Conservation (phyloP, 2,888 invertebrate species). For the Boloria selene region DNA sequence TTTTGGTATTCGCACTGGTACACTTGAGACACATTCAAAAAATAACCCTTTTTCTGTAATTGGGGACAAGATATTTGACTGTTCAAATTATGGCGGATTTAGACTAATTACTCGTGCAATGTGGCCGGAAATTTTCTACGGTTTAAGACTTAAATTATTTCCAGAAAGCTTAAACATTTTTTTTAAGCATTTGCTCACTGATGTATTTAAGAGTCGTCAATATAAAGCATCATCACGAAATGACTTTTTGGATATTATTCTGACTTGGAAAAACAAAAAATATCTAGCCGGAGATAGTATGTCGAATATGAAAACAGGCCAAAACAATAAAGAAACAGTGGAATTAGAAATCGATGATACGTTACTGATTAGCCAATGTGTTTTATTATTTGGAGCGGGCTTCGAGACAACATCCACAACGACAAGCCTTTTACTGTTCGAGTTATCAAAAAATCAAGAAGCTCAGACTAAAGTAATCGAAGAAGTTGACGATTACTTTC, state of each 20-base stretch:
- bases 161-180: slow-evolving; percentile 46
- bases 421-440: slow-evolving; percentile 48
- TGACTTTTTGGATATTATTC: slow-evolving; percentile 58
- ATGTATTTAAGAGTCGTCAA: slow-evolving; percentile 49
- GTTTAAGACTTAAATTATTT: slow-evolving; percentile 48
- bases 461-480: slow-evolving; percentile 45
- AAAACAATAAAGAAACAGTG: not conserved
- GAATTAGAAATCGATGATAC: slow-evolving; percentile 57
- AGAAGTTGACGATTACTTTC: slow-evolving; percentile 52
- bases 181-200: slow-evolving; percentile 48
- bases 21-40: slow-evolving; percentile 45
- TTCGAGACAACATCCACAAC: slow-evolving; percentile 56
- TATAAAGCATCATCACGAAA: slow-evolving; percentile 50
- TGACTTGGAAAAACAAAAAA: slow-evolving; percentile 50
- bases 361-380: slow-evolving; percentile 76
- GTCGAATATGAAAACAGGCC: slow-evolving; percentile 44
- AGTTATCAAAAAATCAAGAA: slow-evolving; percentile 50
- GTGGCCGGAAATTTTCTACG: slow-evolving; percentile 57
- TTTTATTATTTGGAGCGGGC: slow-evolving; percentile 68
- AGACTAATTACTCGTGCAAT: slow-evolving; percentile 46
- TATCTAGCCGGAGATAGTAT: slow-evolving; percentile 54
- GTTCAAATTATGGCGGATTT: slow-evolving; percentile 44
- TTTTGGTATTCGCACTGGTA: slow-evolving; percentile 56
- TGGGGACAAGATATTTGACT: slow-evolving; percentile 49
- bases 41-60: slow-evolving; percentile 51